Evolutionary conservation across 2,888 invertebrate species (phyloP), one percentile per base, ranked within the genome.

Genomic region (Vandiemenella viatica): DNA sequence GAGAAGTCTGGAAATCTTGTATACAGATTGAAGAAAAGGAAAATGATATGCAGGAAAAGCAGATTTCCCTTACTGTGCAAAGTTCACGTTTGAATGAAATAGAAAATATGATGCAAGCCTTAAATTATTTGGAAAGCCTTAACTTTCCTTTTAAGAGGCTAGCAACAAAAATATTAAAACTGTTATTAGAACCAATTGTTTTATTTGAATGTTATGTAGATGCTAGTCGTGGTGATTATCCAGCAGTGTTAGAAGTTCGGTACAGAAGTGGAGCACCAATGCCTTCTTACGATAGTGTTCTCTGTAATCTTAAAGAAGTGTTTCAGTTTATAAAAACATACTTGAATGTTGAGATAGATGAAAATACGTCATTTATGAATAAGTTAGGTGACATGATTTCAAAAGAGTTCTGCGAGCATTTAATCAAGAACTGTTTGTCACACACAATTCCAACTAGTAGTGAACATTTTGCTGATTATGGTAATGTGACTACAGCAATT

Each of bases 381-480:
- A 70, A 68, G 41, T 61, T 76, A 38, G 71, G 74, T 5, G 65
- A 65, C 21, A 62, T 69, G 42, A 61, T 76, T 6, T 67, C 74
- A 42, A 66, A 71, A 48, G 73, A 77, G 42, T 75, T 89, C 57
- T 72, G 80, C 18, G 73, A 77, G 16, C 61, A 75, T 16, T 66
- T 90, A 32, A 76, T 85, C 3, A 75, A 79, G 53, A 76, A 85
- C 58, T 89, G 88, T 60, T 71, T 91, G 7, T 70, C 78, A 44
- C 72, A 78, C 54, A 82, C 85, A 0, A 79, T 90, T 59, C 91
- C 91, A 0, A 79, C 77, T 54, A 83, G 77, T 45, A 77, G 77
- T 55, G 76, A 76, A 48, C 85, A 83, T 54, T 67, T 87, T 32
- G 32, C 10, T n/a, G n/a, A 32, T 10, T 32, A 32, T n/a, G n/a